Percentiles rank a stretch among this genome's conserved stretches.
Evolutionary conservation across 2,113 vertebrate species (phyloP).

Genomic region (Taxidea taxus): DNA sequence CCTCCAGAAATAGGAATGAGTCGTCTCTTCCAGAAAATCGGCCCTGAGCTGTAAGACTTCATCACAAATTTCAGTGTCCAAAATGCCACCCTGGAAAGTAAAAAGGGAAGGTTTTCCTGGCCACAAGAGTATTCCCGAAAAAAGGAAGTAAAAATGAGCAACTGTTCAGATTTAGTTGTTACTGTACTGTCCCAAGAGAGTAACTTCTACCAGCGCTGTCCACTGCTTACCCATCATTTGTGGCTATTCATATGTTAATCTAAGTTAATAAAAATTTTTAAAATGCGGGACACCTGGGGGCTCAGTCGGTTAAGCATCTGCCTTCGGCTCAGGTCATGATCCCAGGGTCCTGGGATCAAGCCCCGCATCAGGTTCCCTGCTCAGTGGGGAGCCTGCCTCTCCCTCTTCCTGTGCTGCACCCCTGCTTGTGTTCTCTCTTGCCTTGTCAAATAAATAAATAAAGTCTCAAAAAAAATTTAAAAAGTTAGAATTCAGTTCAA

Average conservation of each 20-base stretch:
- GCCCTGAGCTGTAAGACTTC: neutral
- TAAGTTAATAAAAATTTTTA: neutral
- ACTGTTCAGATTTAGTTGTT: neutral
- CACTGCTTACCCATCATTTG: neutral
- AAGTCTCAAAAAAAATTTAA: neutral
- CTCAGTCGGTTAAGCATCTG: neutral
- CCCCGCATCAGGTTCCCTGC: too few relatives aligned
- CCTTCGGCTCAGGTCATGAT: neutral
- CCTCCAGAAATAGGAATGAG: neutral
- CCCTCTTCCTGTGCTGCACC: too few relatives aligned
- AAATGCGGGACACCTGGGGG: neutral
- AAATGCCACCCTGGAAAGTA: neutral
- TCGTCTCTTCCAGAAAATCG: neutral
- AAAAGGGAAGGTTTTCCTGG: neutral
- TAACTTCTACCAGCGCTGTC: neutral
- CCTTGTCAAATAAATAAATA: neutral
- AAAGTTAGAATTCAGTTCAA: neutral
- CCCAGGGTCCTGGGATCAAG: neutral
- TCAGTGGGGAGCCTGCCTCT: neutral
- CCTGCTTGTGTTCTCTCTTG: neutral
- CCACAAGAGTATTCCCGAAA: neutral
- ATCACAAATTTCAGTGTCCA: neutral
- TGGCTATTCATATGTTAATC: rapidly evolving
- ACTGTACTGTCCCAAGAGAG: neutral
- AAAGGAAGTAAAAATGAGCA: neutral